Conservation (phyloP, 2,888 invertebrate species). For the Scaptomyza flava region DNA sequence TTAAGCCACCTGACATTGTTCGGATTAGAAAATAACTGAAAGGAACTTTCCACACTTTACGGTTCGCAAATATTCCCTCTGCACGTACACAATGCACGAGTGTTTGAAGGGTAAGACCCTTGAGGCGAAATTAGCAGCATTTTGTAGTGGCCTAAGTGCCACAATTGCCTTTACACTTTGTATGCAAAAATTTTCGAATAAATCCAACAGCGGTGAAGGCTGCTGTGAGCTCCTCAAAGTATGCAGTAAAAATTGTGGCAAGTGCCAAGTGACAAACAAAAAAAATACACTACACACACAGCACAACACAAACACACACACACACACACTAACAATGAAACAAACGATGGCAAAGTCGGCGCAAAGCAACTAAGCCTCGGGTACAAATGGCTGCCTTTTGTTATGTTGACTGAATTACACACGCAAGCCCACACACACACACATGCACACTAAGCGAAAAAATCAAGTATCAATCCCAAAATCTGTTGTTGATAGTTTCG, state of each 20-base stretch:
- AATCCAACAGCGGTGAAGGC: conserved; percentile 37
- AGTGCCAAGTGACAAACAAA: conserved; percentile 59
- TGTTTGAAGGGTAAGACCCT: conserved; percentile 29
- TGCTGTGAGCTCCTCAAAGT: conserved; percentile 54
- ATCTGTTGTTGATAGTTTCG: not conserved
- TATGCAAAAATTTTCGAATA: conserved; percentile 56
- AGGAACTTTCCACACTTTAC: conserved; percentile 43
- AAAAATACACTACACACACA: conserved; percentile 13
- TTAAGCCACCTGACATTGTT: conserved; percentile 23
- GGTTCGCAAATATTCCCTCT: not conserved
- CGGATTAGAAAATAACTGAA: conserved; percentile 44
- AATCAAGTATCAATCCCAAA: not conserved
- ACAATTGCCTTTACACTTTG: conserved; percentile 60
- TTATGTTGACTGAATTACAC: conserved; percentile 37
- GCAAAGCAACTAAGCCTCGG: conserved; percentile 54
- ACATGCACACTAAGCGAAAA: conserved; percentile 10
- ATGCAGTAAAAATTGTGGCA: conserved; percentile 57
- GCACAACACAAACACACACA: conserved; percentile 29
- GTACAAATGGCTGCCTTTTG: conserved; percentile 59
- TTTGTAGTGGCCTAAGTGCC: conserved; percentile 63
- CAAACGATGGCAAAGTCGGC: conserved; percentile 26
- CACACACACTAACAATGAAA: conserved; percentile 31
- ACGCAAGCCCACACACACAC: not conserved
- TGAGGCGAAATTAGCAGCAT: conserved; percentile 64
- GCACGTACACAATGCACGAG: conserved; percentile 8